Base-by-base conservation (phyloP, 2,888 invertebrate species). In the Oligia fasciuncula region DNA sequence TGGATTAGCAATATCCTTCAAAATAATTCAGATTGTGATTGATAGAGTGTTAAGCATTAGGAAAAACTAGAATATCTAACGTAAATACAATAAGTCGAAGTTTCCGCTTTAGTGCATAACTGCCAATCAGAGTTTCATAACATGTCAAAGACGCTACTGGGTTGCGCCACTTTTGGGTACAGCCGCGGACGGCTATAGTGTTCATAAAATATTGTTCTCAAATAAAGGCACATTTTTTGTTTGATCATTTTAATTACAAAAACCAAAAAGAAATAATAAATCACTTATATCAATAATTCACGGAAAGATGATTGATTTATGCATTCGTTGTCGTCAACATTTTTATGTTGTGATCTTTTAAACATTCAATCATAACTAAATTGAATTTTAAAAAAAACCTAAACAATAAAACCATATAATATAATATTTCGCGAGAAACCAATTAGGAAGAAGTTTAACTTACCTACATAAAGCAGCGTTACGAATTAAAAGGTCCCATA, bases 101-200 rank as follows among this genome's bases (percentile, higher is more conserved):
- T 76, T 81, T 76, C 67, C 73, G 69, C 79, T 81, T 85, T 80
- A 76, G 75, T 74, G 76, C 72, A 86, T 85, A 85, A 81, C 87
- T 88, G 87, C 71, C 90, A 90, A 90, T 91, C 88, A 87, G 71
- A 68, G 73, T 91, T 89, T 87, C 90, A 85, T 85, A 91, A 91
- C 85, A 3, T 83, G 83, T 85, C 84, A 87, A 74, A 78, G 75
- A 76, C 69, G 86, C 88, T 88, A 83, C 89, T 78, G 17, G 82
- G 69, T 89, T 88, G 84, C 79, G 80, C 76, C 79, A 89, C 62
- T 40, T 70, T 57, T 29, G 29, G 46, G 81, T 81, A 88, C 71
- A 73, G 19, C 57, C 71, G 57, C 23, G 29, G 1, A 68, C 81
- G 57, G 1, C 13, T 11, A 9, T n/a, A 19, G 57, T 74, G 66